Evolutionary conservation across 2,113 vertebrate species (phyloP).

Genomic region (Notechis scutatus): DNA sequence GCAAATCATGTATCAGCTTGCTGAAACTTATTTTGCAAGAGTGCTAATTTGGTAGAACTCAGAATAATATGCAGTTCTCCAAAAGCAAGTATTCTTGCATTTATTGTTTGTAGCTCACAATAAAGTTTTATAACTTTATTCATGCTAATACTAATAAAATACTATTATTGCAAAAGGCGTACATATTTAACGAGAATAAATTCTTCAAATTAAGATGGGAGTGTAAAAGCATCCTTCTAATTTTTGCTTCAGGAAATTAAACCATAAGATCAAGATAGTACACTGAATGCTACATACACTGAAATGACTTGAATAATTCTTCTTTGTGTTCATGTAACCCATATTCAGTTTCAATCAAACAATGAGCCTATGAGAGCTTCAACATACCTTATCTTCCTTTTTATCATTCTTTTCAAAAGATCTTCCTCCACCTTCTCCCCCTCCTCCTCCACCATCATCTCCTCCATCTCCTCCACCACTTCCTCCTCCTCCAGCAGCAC

Average conservation of each 20-base stretch:
- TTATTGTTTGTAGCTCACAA: neutral
- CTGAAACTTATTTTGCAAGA: neutral
- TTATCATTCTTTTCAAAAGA: constrained; percentile 90
- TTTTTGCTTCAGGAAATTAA: neutral
- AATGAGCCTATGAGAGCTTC: neutral
- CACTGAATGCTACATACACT: neutral
- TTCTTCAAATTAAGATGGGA: neutral
- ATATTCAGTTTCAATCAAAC: neutral
- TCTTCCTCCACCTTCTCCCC: constrained; percentile 72
- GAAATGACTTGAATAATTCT: neutral
- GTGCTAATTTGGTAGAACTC: neutral
- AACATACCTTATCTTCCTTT: constrained; percentile 79
- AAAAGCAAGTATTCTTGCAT: neutral
- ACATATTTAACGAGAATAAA: neutral
- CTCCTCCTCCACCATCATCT: constrained; percentile 65
- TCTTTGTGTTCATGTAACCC: neutral
- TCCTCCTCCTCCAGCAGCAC: constrained; percentile 62
- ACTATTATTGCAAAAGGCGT: neutral
- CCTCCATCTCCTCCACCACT: constrained; percentile 71
- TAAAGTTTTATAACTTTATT: neutral
- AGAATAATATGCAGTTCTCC: neutral
- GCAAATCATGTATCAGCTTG: neutral
- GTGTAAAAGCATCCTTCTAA: neutral
- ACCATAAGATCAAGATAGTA: neutral
- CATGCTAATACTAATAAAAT: neutral